phyloP scores from a whole-genome alignment of 2,113 vertebrate genomes.

The Daboia siamensis region DNA sequence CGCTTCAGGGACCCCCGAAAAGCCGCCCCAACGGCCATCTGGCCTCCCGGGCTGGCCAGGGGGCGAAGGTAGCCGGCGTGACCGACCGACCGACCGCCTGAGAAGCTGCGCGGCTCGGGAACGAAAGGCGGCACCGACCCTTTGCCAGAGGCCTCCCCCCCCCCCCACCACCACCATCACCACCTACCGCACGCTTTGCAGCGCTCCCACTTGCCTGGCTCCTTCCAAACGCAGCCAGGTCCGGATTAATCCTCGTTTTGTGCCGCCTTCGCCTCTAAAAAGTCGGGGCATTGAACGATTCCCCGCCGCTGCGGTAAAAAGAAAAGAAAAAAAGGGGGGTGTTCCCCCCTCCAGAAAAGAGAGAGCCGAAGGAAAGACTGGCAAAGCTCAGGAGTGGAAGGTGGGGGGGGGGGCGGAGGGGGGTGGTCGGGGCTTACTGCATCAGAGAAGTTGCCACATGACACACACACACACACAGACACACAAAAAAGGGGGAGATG shows the following conservation, averaged over 20 bases:
- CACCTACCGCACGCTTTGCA: no score
- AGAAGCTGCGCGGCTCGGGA: neutral
- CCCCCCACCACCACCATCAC: no score
- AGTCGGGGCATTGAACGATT: constrained; percentile 78
- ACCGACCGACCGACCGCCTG: constrained; percentile 33
- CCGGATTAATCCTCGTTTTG: constrained; percentile 87
- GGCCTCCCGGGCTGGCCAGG: constrained; percentile 65
- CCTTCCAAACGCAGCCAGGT: constrained; percentile 70
- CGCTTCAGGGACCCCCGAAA: constrained; percentile 75
- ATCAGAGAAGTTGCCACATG: constrained; percentile 77
- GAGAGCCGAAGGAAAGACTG: constrained; percentile 42
- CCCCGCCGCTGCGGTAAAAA: constrained; percentile 71
- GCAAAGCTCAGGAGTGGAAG: constrained; percentile 70
- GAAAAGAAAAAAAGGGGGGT: neutral
- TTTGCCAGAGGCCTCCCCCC: neutral
- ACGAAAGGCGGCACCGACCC: neutral
- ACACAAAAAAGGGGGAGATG: constrained; percentile 58
- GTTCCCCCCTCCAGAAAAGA: neutral
- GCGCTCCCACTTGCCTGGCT: constrained; percentile 72
- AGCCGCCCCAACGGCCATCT: constrained; percentile 74
- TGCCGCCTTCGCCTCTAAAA: constrained; percentile 73
- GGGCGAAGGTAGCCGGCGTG: constrained; percentile 50
- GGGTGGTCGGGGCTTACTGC: constrained; percentile 67
- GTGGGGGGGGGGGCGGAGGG: constrained; percentile 52
- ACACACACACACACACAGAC: constrained; percentile 48